These are phyloP conservation scores for Formica selysi DNA, from an alignment of 1,140 invertebrate genomes.

Conservation along the genomic window DNA sequence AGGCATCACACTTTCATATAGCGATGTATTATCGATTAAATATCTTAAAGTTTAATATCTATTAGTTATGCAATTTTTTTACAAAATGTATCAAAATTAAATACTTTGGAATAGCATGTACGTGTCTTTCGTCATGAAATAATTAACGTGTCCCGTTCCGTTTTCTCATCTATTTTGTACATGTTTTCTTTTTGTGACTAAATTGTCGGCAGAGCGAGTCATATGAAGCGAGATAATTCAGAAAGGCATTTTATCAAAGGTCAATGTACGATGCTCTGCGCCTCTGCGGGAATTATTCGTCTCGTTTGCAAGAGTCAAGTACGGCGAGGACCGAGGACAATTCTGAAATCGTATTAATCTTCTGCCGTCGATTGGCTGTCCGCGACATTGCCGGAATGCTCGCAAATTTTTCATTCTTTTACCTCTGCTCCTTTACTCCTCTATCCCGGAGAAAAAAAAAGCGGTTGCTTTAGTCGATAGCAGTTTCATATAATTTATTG, in stretches of 20 bases:
- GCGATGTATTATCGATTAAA: neutral
- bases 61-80: neutral
- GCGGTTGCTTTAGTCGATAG: conserved; percentile 33
- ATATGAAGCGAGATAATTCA: neutral
- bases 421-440: conserved; percentile 35
- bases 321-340: conserved; percentile 51
- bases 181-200: neutral
- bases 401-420: conserved; percentile 63
- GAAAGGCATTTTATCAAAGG: conserved; percentile 45
- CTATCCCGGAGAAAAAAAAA: neutral
- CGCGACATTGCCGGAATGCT: conserved; percentile 64
- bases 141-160: neutral
- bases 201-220: neutral
- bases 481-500: conserved; percentile 53
- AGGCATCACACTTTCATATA: neutral
- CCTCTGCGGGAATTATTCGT: conserved; percentile 67
- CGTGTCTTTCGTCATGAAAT: too few relatives aligned
- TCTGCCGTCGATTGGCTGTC: conserved; percentile 72
- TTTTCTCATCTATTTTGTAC: neutral
- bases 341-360: conserved; percentile 73
- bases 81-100: neutral
- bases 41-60: neutral
- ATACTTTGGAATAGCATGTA: neutral
- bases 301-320: conserved; percentile 62
- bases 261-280: conserved; percentile 18